Evolutionary conservation across 2,797 vertebrate genomes (phyloP), one percentile per base, ranked within the genome.

Genomic region (Salmo trutta): DNA sequence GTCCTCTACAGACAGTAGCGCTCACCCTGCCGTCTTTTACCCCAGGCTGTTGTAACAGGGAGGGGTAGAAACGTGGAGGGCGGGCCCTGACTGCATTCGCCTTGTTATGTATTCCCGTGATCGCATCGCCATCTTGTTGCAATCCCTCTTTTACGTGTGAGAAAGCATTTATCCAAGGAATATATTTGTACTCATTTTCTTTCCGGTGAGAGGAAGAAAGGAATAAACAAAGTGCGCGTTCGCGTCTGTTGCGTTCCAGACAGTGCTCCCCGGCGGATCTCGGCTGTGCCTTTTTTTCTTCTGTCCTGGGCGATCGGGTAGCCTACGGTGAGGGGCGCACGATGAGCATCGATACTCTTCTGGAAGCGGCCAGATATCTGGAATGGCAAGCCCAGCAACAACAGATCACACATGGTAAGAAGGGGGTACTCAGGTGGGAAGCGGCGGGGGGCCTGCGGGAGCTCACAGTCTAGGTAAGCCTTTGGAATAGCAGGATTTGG

Each of bases 111-210:
- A 96, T 94, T 96, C 95, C 95, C 94, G 95, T 96, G 94, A 96
- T 96, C 96, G 82, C 93, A 95, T 97, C 97, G 97, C 97, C 97
- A 98, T 98, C 96, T 98, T 98, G 97, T 97, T 96, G 96, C 96
- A 94, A 95, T 95, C 95, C 94, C 92, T 93, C 91, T 94, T 92
- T 93, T 90, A 92, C 91, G 86, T 90, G 92, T 95, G 91, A 91
- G 91, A 90, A 91, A 93, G 93, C 91, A 91, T 93, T 91, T 91
- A 88, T 91, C 92, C 90, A 93, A 88, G 86, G 89, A 92, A 88
- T 77, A 76, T 73, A 75, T 62, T 85, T 86, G 75, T 69, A 84
- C 84, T 29, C 10, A n/a, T 47, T 85, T 67, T 21, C 51, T 65
- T 74, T 74, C 74, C 78, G 72, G 54, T 7, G 74, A 4, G 76